Evolutionary conservation across 2,888 invertebrate species (phyloP), one percentile per base, ranked within the genome.

Genomic region (Aproaerema taeniolella): DNA sequence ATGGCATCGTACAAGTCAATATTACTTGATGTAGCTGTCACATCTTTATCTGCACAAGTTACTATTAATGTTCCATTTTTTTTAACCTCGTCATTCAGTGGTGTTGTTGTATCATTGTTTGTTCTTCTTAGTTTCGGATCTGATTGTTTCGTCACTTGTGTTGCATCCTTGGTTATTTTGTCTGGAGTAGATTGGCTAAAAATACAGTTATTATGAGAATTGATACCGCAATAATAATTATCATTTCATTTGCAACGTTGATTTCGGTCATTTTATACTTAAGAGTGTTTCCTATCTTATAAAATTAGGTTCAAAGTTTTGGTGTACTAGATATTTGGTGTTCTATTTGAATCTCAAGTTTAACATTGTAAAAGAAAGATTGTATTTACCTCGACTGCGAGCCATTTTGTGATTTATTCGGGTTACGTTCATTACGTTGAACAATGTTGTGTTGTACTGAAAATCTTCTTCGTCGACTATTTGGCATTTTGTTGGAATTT

Each of bases 401-500:
- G n/a, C 52, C 55, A 48, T 58, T 72, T 52, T 69, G 71, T 24
- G 57, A 46, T 56, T 70, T 74, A 12, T 52, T 20, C 14, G 53
- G 44, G 40, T 62, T 57, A n/a, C n/a, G 20, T 20, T 20, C 20
- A n/a, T n/a, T 20, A 37, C 63, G 57, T 16, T 49, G 50, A 16
- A 53, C 44, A 8, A 67, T 67, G 13, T 72, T 67, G 54, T 72
- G 74, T 50, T 81, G 69, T 9, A 80, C 80, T 1, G 80, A 83
- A 56, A 85, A 83, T 41, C 69, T 67, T 39, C 82, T 63, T 38
- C 82, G 75, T 52, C 81, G 70, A 37, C 77, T 60, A 46, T 81
- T 76, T 16, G 83, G 83, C 85, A 85, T 85, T 63, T 60, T 51
- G 26, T 9, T n/a, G 26, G 7, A 20, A 6, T 4, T 20, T 6